Conservation (phyloP, 2,888 invertebrate genomes). For the Hybos culiciformis region DNA sequence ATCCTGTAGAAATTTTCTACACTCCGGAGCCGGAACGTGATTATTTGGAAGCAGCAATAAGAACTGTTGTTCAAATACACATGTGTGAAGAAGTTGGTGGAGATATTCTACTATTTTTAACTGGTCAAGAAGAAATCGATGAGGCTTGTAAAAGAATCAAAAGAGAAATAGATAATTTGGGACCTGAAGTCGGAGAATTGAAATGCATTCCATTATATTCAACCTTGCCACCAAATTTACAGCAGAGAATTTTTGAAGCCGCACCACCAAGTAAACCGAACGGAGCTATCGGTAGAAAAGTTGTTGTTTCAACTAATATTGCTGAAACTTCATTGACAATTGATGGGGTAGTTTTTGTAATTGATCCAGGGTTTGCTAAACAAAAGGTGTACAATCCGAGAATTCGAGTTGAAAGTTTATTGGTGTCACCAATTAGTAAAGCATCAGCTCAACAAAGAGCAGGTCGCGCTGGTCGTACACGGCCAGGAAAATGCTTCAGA, state of each 20-base stretch:
- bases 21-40: conserved; percentile 97
- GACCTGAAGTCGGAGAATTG: conserved; percentile 91
- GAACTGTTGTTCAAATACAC: conserved; percentile 91
- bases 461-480: conserved; percentile 94
- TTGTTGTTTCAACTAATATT: conserved; percentile 97
- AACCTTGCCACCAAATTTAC: conserved; percentile 91
- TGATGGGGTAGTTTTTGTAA: conserved; percentile 98
- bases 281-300: conserved; percentile 79
- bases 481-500: conserved; percentile 95
- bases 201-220: conserved; percentile 99
- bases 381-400: conserved; percentile 72
- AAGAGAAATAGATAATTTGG: conserved; percentile 88
- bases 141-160: conserved; percentile 97
- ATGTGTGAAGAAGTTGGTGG: conserved; percentile 88
- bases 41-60: conserved; percentile 95
- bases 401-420: conserved; percentile 83
- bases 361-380: conserved; percentile 98
- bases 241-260: conserved; percentile 94
- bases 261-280: conserved; percentile 83
- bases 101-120: conserved; percentile 83
- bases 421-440: conserved; percentile 98
- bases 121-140: conserved; percentile 90
- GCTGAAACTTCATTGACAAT: conserved; percentile 98
- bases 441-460: conserved; percentile 98
- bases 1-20: conserved; percentile 96